Conservation (phyloP, 2,113 vertebrate species). For the Salvelinus sp. region DNA sequence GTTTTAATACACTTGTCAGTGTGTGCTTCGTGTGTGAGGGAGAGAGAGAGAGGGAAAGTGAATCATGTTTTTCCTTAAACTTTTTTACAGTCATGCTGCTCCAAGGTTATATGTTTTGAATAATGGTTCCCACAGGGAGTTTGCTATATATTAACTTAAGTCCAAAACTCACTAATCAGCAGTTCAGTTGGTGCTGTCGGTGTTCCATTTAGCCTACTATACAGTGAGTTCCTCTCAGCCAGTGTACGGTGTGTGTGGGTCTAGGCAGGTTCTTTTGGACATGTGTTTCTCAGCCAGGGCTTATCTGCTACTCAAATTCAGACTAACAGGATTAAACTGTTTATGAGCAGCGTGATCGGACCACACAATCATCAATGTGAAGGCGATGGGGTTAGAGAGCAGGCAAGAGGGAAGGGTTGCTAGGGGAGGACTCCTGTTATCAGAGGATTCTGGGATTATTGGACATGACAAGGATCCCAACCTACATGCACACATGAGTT, state of each 20-base stretch:
- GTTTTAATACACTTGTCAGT: slow-evolving; percentile 60
- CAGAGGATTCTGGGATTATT: no score
- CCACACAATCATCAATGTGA: neutral
- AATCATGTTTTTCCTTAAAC: neutral
- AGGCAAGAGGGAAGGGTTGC: neutral
- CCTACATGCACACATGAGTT: no score
- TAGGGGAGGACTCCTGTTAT: no score
- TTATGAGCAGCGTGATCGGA: no score
- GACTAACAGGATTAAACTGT: neutral
- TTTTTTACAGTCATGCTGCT: neutral
- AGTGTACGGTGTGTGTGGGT: no score
- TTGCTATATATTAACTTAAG: slow-evolving; percentile 43
- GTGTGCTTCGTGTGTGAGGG: slow-evolving; percentile 25
- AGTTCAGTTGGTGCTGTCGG: slow-evolving; percentile 11
- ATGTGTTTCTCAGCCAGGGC: slow-evolving; percentile 37
- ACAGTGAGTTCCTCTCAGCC: no score
- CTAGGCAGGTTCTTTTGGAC: no score
- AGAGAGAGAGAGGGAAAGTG: no score
- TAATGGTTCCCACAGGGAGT: neutral
- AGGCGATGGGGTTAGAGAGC: neutral
- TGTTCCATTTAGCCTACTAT: no score
- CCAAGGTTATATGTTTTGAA: neutral
- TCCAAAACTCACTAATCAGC: slow-evolving; percentile 16
- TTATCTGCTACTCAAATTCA: no score
- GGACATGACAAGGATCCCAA: no score